Evolutionary conservation across 2,113 vertebrate genomes (phyloP).

Genomic region (Epinephelus lanceolatus): DNA sequence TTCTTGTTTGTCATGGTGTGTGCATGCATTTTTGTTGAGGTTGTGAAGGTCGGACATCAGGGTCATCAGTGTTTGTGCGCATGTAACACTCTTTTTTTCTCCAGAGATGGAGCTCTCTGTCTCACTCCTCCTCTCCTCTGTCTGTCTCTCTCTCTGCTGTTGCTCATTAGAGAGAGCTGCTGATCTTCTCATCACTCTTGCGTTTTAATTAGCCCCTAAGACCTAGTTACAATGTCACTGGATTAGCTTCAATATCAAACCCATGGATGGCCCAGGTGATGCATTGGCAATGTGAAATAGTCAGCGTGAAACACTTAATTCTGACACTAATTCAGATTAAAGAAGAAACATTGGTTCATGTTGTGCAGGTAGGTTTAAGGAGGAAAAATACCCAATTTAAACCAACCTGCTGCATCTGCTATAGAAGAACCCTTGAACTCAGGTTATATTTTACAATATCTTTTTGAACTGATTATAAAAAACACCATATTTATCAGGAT

Average conservation of each 20-base stretch:
- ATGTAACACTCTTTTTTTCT: conserved; percentile 9
- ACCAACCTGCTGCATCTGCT: not conserved
- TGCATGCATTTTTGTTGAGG: conserved; percentile 16
- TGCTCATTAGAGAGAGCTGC: conserved; percentile 59
- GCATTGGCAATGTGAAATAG: conserved; percentile 1
- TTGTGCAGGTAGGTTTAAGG: not conserved
- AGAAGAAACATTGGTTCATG: not conserved
- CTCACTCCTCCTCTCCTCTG: not conserved
- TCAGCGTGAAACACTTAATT: not conserved
- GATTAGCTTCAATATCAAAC: conserved; percentile 61
- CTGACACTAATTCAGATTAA: not conserved
- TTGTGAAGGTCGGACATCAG: not conserved
- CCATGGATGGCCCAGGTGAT: conserved; percentile 17
- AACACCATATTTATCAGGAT: not conserved
- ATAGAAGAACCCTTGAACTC: not conserved
- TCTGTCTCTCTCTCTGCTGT: conserved; percentile 48
- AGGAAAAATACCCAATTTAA: not conserved
- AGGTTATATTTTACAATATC: not conserved
- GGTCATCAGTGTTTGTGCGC: conserved; percentile 8
- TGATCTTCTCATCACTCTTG: conserved; percentile 69
- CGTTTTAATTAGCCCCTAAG: conserved; percentile 71
- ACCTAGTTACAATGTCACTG: conserved; percentile 62
- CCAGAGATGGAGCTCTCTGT: not conserved
- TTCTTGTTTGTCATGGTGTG: conserved; percentile 29
- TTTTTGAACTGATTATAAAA: not conserved